Conservation (phyloP, 2,888 invertebrate species). For the Pristionchus mayeri region DNA sequence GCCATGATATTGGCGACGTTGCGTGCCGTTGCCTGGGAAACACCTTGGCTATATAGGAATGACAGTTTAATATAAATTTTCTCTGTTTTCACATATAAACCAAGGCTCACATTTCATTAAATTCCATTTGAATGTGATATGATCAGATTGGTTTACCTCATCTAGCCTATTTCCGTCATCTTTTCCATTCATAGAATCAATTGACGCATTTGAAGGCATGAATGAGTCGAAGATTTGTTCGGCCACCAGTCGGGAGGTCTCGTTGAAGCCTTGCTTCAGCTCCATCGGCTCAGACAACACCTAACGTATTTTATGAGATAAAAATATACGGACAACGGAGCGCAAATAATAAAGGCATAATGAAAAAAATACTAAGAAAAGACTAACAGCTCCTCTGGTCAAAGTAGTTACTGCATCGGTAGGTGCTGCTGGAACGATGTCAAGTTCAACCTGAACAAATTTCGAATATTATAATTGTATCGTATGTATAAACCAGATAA, state of each 20-base stretch:
- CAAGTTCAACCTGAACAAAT: neutral
- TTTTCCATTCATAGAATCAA: too few species aligned
- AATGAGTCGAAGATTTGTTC: neutral
- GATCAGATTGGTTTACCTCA: neutral
- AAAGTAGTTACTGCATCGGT: neutral
- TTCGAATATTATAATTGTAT: too few species aligned
- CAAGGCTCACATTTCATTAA: too few species aligned
- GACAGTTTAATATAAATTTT: neutral
- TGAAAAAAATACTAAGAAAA: too few species aligned
- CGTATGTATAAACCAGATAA: too few species aligned
- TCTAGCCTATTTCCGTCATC: neutral
- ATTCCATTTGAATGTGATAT: too few species aligned
- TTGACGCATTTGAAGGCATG: neutral
- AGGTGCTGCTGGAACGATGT: neutral
- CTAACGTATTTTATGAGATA: too few species aligned
- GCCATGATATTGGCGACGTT: conserved; percentile 41
- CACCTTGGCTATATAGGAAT: too few species aligned
- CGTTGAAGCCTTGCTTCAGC: neutral
- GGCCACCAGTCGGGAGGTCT: neutral
- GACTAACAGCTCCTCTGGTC: neutral
- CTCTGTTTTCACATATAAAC: neutral
- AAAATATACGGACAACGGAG: too few species aligned
- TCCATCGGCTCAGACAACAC: neutral
- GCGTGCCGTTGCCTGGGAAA: conserved; percentile 7
- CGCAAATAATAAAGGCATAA: too few species aligned